A percentile compares a stretch with the other conserved stretches of the same genome.
Evolutionary conservation across 2,797 vertebrate species (phyloP).

Genomic region (Urosaurus nigricauda): DNA sequence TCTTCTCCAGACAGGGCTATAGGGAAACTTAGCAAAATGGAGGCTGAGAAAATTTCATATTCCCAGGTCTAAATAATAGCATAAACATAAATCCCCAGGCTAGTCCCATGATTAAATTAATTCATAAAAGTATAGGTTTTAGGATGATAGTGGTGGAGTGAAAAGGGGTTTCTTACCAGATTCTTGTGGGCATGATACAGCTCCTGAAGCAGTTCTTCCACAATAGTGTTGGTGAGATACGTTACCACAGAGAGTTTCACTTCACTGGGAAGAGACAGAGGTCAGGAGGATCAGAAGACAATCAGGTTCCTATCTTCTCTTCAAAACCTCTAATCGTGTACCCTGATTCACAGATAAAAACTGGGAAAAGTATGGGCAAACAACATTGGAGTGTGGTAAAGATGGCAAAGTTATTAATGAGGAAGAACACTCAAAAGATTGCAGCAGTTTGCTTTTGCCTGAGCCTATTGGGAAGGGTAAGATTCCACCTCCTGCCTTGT

Average conservation of each 20-base stretch:
- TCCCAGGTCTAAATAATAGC: no score
- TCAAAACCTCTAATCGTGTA: not conserved
- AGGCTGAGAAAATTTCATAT: no score
- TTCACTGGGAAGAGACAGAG: constrained; percentile 78
- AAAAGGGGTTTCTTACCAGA: constrained; percentile 82
- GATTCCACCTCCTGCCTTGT: no score
- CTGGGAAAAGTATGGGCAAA: no score
- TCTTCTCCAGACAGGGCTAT: not conserved
- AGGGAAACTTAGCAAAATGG: no score
- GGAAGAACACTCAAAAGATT: no score
- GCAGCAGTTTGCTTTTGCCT: no score
- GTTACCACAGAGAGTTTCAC: constrained; percentile 93
- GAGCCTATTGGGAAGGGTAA: no score
- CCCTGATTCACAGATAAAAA: not conserved
- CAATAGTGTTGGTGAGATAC: constrained; percentile 92
- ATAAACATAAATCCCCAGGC: no score
- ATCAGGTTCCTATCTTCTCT: not conserved
- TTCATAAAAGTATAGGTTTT: fast-evolving
- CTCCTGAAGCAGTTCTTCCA: constrained; percentile 93
- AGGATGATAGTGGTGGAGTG: no score
- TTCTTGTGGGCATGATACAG: constrained; percentile 91
- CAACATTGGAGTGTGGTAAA: no score
- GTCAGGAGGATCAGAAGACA: not conserved
- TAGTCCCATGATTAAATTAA: not conserved
- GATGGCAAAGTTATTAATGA: no score